Percentiles rank a stretch among this genome's conserved stretches.
These are phyloP conservation scores for Grammomys surdaster DNA, from an alignment of 2,113 vertebrate genomes.

Conservation along the genomic window DNA sequence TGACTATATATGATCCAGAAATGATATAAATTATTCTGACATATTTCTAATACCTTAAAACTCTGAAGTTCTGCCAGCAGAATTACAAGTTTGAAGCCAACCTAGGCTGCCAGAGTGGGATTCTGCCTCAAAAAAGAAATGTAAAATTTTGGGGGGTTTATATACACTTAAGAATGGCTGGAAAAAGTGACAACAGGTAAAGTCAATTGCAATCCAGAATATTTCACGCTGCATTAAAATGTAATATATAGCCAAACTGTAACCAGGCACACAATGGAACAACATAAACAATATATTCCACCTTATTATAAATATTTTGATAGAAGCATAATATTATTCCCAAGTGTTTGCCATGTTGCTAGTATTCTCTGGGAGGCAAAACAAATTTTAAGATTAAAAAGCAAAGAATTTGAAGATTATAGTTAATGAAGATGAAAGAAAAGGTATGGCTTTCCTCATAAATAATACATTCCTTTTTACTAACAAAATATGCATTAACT, in stretches of 20 bases:
- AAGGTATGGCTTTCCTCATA: background rate
- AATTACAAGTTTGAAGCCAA: background rate
- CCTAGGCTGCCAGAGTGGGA: background rate
- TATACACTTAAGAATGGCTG: background rate
- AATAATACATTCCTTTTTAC: background rate
- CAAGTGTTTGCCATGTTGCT: background rate
- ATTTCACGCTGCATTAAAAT: background rate
- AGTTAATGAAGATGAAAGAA: constrained; percentile 22
- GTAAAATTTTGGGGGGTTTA: background rate
- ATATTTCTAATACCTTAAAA: too few species aligned
- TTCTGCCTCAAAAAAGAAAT: background rate
- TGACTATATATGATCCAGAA: background rate
- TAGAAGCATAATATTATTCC: background rate
- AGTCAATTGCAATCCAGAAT: background rate
- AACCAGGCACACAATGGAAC: background rate
- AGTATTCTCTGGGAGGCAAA: background rate
- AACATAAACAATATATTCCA: background rate
- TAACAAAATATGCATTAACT: background rate
- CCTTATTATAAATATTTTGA: background rate
- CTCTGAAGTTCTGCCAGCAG: background rate
- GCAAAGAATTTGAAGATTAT: background rate
- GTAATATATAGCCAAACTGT: background rate
- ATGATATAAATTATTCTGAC: background rate
- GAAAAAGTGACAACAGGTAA: background rate
- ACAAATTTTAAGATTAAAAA: background rate